These are phyloP conservation scores for Tetranychus piercei DNA, from an alignment of 2,888 invertebrate genomes.

Conservation along the genomic window DNA sequence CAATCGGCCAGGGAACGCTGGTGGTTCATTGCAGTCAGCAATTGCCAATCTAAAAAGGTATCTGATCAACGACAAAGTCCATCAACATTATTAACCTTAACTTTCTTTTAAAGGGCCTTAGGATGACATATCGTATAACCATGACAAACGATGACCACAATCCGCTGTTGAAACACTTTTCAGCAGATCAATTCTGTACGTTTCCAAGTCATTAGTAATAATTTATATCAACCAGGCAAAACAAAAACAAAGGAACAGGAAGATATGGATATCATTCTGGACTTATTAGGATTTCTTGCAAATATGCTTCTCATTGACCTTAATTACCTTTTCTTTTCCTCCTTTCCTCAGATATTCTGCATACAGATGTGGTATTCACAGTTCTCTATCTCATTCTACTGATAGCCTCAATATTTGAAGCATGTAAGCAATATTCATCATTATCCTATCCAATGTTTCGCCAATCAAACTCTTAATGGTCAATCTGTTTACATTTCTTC, in stretches of 20 bases:
- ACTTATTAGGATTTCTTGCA: slow-evolving; percentile 24
- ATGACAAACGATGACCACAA: slow-evolving; percentile 72
- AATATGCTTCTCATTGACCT: slow-evolving; percentile 6
- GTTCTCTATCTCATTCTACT: slow-evolving; percentile 52
- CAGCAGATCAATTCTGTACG: slow-evolving; percentile 87
- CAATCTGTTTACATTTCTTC: neutral
- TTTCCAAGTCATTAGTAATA: neutral
- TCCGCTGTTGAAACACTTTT: slow-evolving; percentile 65
- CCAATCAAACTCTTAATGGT: no score
- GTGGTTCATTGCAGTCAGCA: slow-evolving; percentile 80
- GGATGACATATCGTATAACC: slow-evolving; percentile 55
- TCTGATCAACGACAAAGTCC: neutral
- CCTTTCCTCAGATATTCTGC: slow-evolving; percentile 55
- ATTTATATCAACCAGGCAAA: no score
- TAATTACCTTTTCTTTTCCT: slow-evolving; percentile 13
- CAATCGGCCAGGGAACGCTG: slow-evolving; percentile 64
- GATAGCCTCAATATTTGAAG: slow-evolving; percentile 51
- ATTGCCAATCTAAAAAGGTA: slow-evolving; percentile 38
- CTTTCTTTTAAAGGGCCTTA: slow-evolving; percentile 46
- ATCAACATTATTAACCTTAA: neutral
- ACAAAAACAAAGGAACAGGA: no score
- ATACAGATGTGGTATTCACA: slow-evolving; percentile 54
- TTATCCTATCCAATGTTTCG: neutral
- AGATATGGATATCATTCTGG: no score
- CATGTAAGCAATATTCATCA: slow-evolving; percentile 33